These are phyloP conservation scores for Galeopsomyia nigrocyanea DNA, from an alignment of 2,888 invertebrate genomes.

Conservation along the genomic window DNA sequence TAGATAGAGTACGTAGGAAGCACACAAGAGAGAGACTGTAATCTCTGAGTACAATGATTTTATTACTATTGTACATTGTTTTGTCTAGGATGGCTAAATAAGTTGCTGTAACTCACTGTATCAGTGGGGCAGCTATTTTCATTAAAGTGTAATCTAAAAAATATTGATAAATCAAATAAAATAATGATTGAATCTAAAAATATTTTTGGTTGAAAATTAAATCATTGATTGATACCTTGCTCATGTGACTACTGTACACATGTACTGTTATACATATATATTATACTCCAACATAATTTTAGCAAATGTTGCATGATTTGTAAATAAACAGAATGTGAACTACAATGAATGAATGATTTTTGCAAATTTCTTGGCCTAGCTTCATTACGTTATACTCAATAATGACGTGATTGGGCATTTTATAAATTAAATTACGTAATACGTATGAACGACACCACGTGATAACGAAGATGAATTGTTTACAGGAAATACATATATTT, in stretches of 20 bases:
- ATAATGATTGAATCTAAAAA: conserved; percentile 48
- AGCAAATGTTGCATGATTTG: conserved; percentile 59
- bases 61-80: conserved; percentile 48
- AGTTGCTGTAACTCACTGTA: conserved; percentile 64
- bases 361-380: conserved; percentile 29
- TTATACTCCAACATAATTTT: conserved; percentile 43
- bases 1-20: conserved; percentile 43
- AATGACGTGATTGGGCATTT: conserved; percentile 23
- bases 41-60: conserved; percentile 47
- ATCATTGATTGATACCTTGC: conserved; percentile 32
- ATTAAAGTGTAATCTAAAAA: conserved; percentile 61
- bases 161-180: conserved; percentile 62
- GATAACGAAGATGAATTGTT: too few species aligned
- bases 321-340: conserved; percentile 58
- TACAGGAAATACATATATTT: not conserved
- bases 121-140: conserved; percentile 65
- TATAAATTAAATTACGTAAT: conserved; percentile 3
- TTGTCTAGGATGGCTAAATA: conserved; percentile 48
- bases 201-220: conserved; percentile 37
- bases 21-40: conserved; percentile 45
- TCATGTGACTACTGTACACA: conserved; percentile 40
- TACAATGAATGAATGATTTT: conserved; percentile 48
- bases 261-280: conserved; percentile 41
- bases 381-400: conserved; percentile 15
- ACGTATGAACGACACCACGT: too few species aligned